Conservation (phyloP, 2,888 invertebrate species). For the Trichogramma evanescens region DNA sequence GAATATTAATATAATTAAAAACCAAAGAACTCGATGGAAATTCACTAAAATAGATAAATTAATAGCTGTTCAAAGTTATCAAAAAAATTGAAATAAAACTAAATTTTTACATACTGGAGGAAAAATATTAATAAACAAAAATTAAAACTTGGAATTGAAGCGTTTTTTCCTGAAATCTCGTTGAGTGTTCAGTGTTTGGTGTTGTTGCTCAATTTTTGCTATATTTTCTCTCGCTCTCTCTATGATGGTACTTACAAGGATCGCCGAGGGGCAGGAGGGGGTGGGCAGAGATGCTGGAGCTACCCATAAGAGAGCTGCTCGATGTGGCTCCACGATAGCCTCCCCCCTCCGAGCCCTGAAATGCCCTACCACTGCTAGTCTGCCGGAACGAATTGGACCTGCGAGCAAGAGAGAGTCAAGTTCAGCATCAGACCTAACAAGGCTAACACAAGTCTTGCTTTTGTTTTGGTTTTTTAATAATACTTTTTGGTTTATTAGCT, state of each 20-base stretch:
- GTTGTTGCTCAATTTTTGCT: conserved; percentile 22
- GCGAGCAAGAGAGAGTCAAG: conserved; percentile 53
- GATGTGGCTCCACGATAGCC: conserved; percentile 54
- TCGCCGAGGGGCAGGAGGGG: conserved; percentile 84
- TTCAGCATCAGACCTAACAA: conserved; percentile 47
- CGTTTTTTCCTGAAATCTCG: conserved; percentile 2
- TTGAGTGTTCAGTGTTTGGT: conserved; percentile 9
- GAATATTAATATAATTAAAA: conserved; percentile 4
- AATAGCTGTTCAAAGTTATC: conserved; percentile 5
- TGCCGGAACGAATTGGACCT: conserved; percentile 94
- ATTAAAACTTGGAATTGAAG: conserved; percentile 16
- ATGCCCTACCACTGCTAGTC: conserved; percentile 52
- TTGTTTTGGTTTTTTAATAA: not conserved
- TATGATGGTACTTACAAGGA: conserved; percentile 48
- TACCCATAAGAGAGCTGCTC: conserved; percentile 61
- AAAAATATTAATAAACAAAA: not conserved
- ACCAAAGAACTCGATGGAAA: conserved; percentile 17
- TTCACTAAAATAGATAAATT: conserved; percentile 26
- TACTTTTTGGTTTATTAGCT: not conserved
- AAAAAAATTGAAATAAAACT: not conserved
- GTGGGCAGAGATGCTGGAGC: conserved; percentile 87
- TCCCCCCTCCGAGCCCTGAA: conserved; percentile 62
- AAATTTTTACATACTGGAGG: not conserved
- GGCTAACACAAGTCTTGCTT: conserved; percentile 30
- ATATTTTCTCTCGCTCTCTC: conserved; percentile 39